Evolutionary conservation across 1,140 invertebrate species (phyloP), one percentile per base, ranked within the genome.

Genomic region (Homalodisca vitripennis): DNA sequence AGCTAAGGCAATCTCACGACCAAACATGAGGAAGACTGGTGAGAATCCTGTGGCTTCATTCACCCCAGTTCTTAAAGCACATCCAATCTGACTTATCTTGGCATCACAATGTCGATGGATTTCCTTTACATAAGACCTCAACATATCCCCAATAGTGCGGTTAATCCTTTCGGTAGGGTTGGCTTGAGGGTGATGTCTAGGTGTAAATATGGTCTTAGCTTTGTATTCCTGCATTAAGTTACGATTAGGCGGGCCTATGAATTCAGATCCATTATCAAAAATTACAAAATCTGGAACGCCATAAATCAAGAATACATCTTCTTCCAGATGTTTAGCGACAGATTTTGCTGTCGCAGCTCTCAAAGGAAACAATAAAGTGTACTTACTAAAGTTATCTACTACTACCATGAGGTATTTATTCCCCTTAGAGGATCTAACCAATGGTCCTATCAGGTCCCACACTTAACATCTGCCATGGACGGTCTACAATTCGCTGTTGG

Each of bases 141-240:
- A 6, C 48, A 53, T 53, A 22, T 22, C 20, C 3, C 12, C 22
- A 22, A 53, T 22, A 12, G 20, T 53, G 10, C 20, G 12, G 20
- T 53, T 53, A 3, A 22, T 22, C 48, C 48, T 12, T 22, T 53
- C 48, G 22, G 48, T 53, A 6, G 48, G 48, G 20, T 53, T 53
- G 48, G 48, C 48, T 22, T 53, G 48, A 53, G 48, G 48, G n/a
- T n/a, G n/a, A 53, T 53, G 48, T 22, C 48, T 53, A 12, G 12
- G 6, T 12, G 48, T 20, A 53, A 14, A 22, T 20, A 53, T 3
- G 6, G 20, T 6, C 20, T 12, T 53, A 6, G 20, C 6, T 22
- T 53, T 53, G 48, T 53, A 53, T 17, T 17, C 48, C 20, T 12
- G 10, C 6, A 20, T 20, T 22, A 53, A 53, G 3, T 3, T 12